Base-by-base conservation (phyloP, 2,888 invertebrate genomes). In the Glyphotaelius pellucidus region DNA sequence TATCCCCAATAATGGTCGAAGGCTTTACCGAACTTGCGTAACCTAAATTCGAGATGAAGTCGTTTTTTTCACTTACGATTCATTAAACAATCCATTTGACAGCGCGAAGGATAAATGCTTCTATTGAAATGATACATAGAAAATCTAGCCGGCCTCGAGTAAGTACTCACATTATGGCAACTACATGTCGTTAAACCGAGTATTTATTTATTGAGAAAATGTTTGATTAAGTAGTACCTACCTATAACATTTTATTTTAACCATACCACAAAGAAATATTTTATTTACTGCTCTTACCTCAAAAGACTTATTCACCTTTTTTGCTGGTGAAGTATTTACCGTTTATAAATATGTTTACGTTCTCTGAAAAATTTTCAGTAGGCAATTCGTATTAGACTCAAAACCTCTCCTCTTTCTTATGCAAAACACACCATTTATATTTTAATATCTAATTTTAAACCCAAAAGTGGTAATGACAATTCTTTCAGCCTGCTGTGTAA, bases 31-130 rank as follows among this genome's bases (percentile, higher is more conserved):
- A 86, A 86, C 47, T 14, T 30, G 14, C 15, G 30, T 42, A 86
- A 86, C 86, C 86, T 86, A 47, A 35, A 86, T 86, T 86, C 30
- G 14, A 35, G 86, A 42, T 14, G 42, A 86, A 42, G 86, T 38
- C 86, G 42, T 25, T 38, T 67, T n/a, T 25, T 67, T 67, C 67
- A 67, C 67, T 67, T 67, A 67, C 67, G 67, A 67, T 81, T 67
- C 67, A 67, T 67, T 67, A 67, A 67, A 67, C 67, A 67, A 25
- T n/a, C 67, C 67, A 5, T 25, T 67, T n/a, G 67, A 67, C 25
- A 67, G 25, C n/a, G n/a, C 67, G 67, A 67, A 67, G 67, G 67
- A n/a, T 67, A 25, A 67, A 67, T 67, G 7, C 67, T 67, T 67
- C 25, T n/a, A 67, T 67, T 67, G 67, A 67, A 67, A 67, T 67